Evolutionary conservation across 2,797 vertebrate species (phyloP).

Genomic region (Aulostomus chinensis): DNA sequence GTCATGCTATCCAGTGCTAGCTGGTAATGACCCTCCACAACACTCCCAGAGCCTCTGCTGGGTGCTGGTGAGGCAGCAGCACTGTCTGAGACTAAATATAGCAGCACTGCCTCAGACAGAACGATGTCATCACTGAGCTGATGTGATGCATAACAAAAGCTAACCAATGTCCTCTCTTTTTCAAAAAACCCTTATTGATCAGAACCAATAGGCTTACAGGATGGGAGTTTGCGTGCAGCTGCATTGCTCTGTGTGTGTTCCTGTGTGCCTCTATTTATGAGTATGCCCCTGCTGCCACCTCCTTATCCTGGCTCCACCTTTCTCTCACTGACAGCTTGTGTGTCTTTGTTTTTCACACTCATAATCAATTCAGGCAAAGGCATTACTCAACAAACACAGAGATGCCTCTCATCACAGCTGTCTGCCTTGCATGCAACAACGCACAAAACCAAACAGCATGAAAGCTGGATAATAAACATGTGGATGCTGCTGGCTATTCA

Average conservation of each 20-base stretch:
- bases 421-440: constrained; percentile 30
- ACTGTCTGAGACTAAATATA: constrained; percentile 73
- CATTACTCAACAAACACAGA: background rate
- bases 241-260: no score
- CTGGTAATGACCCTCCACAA: constrained; percentile 6
- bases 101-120: constrained; percentile 67
- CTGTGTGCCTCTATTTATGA: no score
- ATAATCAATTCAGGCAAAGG: no score
- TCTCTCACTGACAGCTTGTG: background rate
- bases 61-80: constrained; percentile 25
- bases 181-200: constrained; percentile 38
- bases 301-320: no score
- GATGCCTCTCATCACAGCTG: constrained; percentile 12
- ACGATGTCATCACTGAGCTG: constrained; percentile 73
- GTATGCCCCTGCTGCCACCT: no score
- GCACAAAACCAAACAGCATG: constrained; percentile 20
- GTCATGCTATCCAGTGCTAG: no score
- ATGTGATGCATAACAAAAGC: constrained; percentile 51
- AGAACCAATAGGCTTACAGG: background rate
- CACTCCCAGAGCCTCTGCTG: constrained; percentile 25
- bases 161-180: constrained; percentile 55
- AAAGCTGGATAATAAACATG: constrained; percentile 23
- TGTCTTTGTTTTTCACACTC: background rate
- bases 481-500: constrained; percentile 15
- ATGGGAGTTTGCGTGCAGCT: background rate